A percentile compares a stretch with the other conserved stretches of the same genome.
These are phyloP conservation scores for Aleadryas rufinucha DNA, from an alignment of 2,113 vertebrate species.

Conservation along the genomic window DNA sequence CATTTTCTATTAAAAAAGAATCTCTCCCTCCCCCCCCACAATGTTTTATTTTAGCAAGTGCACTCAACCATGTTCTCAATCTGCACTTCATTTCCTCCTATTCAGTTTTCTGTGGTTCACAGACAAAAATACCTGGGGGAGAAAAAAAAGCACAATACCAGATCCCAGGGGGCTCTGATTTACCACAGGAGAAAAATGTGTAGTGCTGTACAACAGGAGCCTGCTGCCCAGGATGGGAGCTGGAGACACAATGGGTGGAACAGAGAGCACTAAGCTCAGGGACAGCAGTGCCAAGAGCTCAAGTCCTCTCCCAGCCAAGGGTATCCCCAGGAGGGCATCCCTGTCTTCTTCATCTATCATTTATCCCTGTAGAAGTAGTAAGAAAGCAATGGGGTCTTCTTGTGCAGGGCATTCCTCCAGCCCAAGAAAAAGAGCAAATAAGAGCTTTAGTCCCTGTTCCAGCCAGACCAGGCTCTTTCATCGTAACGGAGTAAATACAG, in stretches of 20 bases:
- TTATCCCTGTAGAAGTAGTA: background rate
- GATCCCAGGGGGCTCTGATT: constrained; percentile 48
- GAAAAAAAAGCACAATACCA: constrained; percentile 51
- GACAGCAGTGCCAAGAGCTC: background rate
- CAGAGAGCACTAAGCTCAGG: background rate
- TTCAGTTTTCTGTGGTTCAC: constrained; percentile 66
- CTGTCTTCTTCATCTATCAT: background rate
- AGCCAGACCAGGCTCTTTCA: background rate
- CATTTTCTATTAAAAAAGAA: constrained; percentile 60
- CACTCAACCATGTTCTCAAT: constrained; percentile 66
- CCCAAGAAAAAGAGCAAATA: background rate
- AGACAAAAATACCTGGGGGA: constrained; percentile 70
- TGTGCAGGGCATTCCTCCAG: background rate
- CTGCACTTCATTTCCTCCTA: constrained; percentile 71
- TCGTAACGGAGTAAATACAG: background rate
- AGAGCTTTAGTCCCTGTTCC: background rate
- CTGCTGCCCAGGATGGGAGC: background rate
- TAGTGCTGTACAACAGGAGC: background rate
- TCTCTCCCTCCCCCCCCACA: background rate
- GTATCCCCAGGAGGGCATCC: background rate
- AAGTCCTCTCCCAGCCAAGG: background rate
- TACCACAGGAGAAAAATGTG: constrained; percentile 50
- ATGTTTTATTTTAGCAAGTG: constrained; percentile 69
- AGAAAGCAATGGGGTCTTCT: background rate
- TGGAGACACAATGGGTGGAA: background rate